Evolutionary conservation across 2,888 invertebrate genomes (phyloP).

Genomic region (Bedellia somnulentella): DNA sequence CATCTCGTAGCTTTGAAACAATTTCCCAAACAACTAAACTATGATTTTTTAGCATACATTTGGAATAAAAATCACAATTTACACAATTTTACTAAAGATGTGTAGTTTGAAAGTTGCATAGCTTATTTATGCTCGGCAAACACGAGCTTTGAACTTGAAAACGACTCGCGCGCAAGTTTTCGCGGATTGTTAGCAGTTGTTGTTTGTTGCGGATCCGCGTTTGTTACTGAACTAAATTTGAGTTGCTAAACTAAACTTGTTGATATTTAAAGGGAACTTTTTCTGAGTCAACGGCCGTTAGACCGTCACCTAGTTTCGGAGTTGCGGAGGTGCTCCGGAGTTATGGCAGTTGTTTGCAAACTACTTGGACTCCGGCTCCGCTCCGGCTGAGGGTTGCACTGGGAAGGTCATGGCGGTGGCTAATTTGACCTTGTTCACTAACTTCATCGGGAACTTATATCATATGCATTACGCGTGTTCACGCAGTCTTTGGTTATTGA

Average conservation of each 20-base stretch:
- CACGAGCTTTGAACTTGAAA: constrained; percentile 40
- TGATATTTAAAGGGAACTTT: constrained; percentile 61
- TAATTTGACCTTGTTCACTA: constrained; percentile 56
- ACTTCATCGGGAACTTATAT: constrained; percentile 20
- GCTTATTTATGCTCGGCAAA: no score
- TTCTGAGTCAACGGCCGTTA: constrained; percentile 58
- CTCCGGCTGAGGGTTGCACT: constrained; percentile 38
- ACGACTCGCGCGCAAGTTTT: constrained; percentile 58
- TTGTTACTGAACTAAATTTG: constrained; percentile 60
- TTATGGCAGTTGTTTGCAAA: constrained; percentile 60
- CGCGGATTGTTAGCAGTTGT: constrained; percentile 52
- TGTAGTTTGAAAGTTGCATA: no score
- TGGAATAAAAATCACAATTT: no score
- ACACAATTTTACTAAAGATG: no score
- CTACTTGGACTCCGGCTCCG: constrained; percentile 42
- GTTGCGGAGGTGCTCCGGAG: constrained; percentile 35
- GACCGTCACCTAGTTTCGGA: constrained; percentile 60
- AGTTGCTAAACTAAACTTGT: constrained; percentile 59
- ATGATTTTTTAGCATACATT: no score
- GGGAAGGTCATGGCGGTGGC: constrained; percentile 43
- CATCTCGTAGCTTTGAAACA: no score
- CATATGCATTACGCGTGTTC: neutral
- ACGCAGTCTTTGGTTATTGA: no score
- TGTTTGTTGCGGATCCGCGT: constrained; percentile 33
- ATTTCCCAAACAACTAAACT: no score